Percentiles rank a stretch among this genome's conserved stretches.
phyloP scores from a whole-genome alignment of 2,888 invertebrate species.

The Meta bourneti region DNA sequence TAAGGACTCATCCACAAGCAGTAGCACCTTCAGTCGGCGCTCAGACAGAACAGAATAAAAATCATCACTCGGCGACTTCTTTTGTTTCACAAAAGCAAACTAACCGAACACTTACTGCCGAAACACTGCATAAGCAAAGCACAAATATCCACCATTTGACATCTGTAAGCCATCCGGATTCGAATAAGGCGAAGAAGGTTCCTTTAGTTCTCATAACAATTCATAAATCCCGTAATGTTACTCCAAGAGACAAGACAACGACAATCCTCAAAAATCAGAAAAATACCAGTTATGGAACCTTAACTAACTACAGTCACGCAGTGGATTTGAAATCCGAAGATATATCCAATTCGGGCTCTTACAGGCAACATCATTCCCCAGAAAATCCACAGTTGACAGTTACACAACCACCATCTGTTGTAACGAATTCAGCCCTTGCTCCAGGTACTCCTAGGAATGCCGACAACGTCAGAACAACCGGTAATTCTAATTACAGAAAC shows the following conservation, averaged over 20 bases:
- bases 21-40: too few species aligned
- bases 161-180: not conserved
- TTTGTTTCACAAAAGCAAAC: not conserved
- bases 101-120: not conserved
- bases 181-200: conserved; percentile 23
- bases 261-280: not conserved
- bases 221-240: conserved; percentile 14
- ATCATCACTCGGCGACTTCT: too few species aligned
- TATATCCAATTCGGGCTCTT: not conserved
- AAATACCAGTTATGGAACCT: not conserved
- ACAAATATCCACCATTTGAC: not conserved
- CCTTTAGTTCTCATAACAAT: conserved; percentile 60
- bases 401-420: not conserved
- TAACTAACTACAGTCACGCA: not conserved
- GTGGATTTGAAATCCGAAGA: not conserved
- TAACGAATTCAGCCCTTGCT: not conserved
- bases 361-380: not conserved
- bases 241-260: not conserved
- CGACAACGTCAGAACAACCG: not conserved
- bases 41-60: too few species aligned
- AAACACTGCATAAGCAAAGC: not conserved
- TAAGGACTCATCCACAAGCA: too few species aligned
- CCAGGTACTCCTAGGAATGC: not conserved
- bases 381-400: not conserved
- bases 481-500: not conserved